A percentile compares a stretch with the other conserved stretches of the same genome.
phyloP scores from a whole-genome alignment of 1,140 invertebrate species.

The Pseudomyrmex sp. region DNA sequence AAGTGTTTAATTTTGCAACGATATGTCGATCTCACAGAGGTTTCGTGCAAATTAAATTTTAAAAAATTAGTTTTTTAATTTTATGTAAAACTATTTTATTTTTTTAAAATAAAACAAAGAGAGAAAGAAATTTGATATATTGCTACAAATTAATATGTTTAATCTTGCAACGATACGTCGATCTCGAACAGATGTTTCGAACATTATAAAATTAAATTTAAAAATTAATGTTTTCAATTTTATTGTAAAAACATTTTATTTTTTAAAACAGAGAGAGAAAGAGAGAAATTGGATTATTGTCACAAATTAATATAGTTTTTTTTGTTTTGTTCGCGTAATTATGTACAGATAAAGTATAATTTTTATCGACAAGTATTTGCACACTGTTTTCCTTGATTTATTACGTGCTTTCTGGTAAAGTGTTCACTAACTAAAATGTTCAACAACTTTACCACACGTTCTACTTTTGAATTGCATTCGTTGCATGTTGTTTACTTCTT shows the following conservation, averaged over 20 bases:
- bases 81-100: neutral
- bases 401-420: conserved; percentile 8
- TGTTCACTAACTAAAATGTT: neutral
- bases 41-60: neutral
- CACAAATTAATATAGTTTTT: no score
- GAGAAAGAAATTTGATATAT: neutral
- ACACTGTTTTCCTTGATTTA: conserved; percentile 6
- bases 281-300: no score
- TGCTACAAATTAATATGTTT: no score
- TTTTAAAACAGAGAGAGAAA: no score
- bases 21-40: no score
- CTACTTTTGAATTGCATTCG: conserved; percentile 27
- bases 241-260: no score
- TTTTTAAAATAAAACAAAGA: neutral
- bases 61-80: neutral
- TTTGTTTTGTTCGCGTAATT: no score
- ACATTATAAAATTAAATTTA: no score
- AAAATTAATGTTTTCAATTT: no score
- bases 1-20: neutral
- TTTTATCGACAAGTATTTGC: conserved; percentile 15
- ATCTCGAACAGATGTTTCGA: no score
- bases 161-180: no score
- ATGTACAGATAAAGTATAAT: neutral
- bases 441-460: conserved; percentile 19
- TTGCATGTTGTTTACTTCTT: conserved; percentile 28